Evolutionary conservation across 1,140 invertebrate species (phyloP).

Genomic region (Drosophila insularis): DNA sequence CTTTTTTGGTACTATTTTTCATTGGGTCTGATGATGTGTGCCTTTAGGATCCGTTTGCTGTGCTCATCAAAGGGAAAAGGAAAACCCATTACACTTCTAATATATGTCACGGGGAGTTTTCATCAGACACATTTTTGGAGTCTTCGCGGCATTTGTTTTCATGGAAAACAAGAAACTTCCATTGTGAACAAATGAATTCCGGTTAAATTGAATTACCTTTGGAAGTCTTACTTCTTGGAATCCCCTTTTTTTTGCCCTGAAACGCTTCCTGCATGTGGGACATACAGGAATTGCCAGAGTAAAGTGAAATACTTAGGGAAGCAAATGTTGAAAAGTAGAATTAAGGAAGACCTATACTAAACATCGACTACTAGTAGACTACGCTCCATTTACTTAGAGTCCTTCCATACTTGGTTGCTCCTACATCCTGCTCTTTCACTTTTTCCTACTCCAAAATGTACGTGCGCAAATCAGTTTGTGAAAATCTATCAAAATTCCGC

Average conservation of each 20-base stretch:
- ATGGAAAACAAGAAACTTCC: not conserved
- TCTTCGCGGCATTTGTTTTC: constrained; percentile 6
- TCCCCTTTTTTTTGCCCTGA: too few relatives aligned
- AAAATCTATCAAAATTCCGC: constrained; percentile 76
- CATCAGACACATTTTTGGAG: constrained; percentile 9
- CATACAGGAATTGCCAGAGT: not conserved
- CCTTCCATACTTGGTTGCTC: not conserved
- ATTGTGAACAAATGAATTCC: too few relatives aligned
- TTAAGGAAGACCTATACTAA: constrained; percentile 24
- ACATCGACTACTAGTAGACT: not conserved
- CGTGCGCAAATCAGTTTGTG: constrained; percentile 68
- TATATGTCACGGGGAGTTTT: too few relatives aligned
- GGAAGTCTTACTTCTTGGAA: too few relatives aligned
- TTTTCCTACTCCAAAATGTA: constrained; percentile 6
- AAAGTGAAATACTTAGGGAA: not conserved
- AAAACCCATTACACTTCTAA: too few relatives aligned
- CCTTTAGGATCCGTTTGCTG: too few relatives aligned
- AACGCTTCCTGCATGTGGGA: too few relatives aligned
- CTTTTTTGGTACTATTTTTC: too few relatives aligned
- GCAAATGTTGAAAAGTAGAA: constrained; percentile 9
- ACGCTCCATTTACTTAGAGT: constrained; percentile 62
- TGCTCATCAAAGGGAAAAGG: too few relatives aligned
- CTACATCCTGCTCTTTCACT: not conserved
- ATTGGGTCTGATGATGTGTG: too few relatives aligned
- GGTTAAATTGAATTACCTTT: too few relatives aligned